Evolutionary conservation across 1,140 invertebrate species (phyloP).

Genomic region (Rhopalosiphum padi): DNA sequence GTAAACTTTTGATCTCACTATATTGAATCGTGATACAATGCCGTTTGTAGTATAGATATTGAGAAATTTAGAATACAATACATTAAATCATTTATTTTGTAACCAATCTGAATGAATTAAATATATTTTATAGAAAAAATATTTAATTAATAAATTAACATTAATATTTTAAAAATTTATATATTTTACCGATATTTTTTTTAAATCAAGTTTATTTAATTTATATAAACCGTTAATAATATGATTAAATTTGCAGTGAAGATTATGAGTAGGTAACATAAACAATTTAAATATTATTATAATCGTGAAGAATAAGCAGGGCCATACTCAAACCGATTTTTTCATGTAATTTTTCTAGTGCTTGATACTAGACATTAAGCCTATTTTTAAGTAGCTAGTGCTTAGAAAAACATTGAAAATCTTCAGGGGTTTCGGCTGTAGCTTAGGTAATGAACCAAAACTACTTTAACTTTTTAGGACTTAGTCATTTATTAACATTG

Average conservation of each 20-base stretch:
- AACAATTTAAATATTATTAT: not conserved
- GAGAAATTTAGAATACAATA: not conserved
- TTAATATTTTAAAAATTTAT: not conserved
- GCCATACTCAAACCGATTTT: too few species aligned
- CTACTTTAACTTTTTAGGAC: too few species aligned
- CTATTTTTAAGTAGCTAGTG: too few species aligned
- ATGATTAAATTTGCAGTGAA: not conserved
- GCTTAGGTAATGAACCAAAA: too few species aligned
- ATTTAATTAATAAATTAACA: not conserved
- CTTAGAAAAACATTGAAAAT: too few species aligned
- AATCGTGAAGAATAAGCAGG: not conserved
- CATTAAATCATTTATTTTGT: not conserved
- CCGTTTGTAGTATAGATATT: not conserved
- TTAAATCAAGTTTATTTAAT: too few species aligned
- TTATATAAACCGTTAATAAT: too few species aligned
- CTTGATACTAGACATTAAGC: too few species aligned
- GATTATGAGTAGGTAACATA: not conserved
- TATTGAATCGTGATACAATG: not conserved
- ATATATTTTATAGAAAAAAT: not conserved
- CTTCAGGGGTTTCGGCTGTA: too few species aligned
- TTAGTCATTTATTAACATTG: too few species aligned
- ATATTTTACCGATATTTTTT: not conserved
- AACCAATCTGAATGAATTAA: not conserved
- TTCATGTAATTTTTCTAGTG: too few species aligned
- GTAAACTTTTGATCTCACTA: slow-evolving; percentile 13